Conservation (phyloP, 2,113 vertebrate species). For the Rhea americana region DNA sequence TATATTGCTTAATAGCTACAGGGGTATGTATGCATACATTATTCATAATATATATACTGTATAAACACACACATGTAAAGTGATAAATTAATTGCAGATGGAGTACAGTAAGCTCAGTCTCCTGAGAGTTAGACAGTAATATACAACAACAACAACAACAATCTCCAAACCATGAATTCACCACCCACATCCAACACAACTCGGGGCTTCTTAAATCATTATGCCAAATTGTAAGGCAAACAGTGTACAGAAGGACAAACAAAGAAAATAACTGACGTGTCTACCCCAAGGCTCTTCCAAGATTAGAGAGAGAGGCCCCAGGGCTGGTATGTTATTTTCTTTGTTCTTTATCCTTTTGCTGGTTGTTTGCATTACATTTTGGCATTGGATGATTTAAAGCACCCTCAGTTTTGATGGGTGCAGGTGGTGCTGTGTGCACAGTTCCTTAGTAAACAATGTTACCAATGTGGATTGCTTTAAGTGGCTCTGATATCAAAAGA, state of each 20-base stretch:
- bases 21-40: neutral
- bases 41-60: neutral
- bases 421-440: slow-evolving; percentile 33
- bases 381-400: slow-evolving; percentile 61
- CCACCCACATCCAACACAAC: slow-evolving; percentile 40
- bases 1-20: neutral
- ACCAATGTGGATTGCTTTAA: slow-evolving; percentile 39
- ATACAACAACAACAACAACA: slow-evolving; percentile 8
- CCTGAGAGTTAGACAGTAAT: neutral
- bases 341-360: slow-evolving; percentile 55
- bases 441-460: slow-evolving; percentile 52
- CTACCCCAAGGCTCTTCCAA: slow-evolving; percentile 31
- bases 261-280: slow-evolving; percentile 50
- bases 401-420: slow-evolving; percentile 53
- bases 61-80: neutral
- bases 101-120: neutral
- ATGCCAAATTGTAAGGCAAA: slow-evolving; percentile 42
- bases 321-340: slow-evolving; percentile 48
- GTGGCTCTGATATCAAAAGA: slow-evolving; percentile 61
- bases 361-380: slow-evolving; percentile 61
- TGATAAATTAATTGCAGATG: slow-evolving; percentile 29
- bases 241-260: slow-evolving; percentile 40
- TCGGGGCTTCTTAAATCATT: slow-evolving; percentile 45
- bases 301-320: slow-evolving; percentile 50
- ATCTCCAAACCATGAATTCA: neutral